A percentile compares a stretch with the other conserved stretches of the same genome.
phyloP scores from a whole-genome alignment of 92 coral and sea anemone genomes.

The Paragorgia papillata region DNA sequence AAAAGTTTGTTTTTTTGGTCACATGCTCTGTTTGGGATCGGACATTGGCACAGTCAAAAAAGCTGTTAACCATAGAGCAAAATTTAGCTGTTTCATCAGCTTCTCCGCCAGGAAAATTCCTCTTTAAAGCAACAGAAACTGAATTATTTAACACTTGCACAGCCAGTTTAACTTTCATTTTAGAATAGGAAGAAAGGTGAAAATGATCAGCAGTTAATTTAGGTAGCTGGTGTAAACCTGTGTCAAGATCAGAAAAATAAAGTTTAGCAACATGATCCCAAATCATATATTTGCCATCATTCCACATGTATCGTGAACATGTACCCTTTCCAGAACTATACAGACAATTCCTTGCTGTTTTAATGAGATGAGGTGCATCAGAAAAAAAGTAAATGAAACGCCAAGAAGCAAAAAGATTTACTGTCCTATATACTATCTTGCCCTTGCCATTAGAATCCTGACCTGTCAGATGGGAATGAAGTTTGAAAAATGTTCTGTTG shows the following conservation, averaged over 20 bases:
- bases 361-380: constrained; percentile 61
- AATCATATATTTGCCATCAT: constrained; percentile 46
- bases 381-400: constrained; percentile 42
- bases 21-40: constrained; percentile 48
- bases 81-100: constrained; percentile 61
- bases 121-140: constrained; percentile 55
- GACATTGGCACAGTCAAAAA: constrained; percentile 60
- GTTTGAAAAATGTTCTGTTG: constrained; percentile 11
- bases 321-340: constrained; percentile 53
- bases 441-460: not conserved
- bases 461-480: constrained; percentile 15
- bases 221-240: constrained; percentile 60
- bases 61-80: constrained; percentile 56
- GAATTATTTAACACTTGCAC: constrained; percentile 66
- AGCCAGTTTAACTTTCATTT: constrained; percentile 61
- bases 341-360: constrained; percentile 65
- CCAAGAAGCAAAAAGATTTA: constrained; percentile 41
- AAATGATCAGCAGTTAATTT: constrained; percentile 59
- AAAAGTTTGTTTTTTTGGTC: no score
- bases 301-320: constrained; percentile 62
- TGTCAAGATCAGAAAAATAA: constrained; percentile 63
- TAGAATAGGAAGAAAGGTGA: constrained; percentile 46
- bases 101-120: no score
- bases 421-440: constrained; percentile 21
- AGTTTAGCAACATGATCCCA: constrained; percentile 55